Conservation (phyloP, 2,888 invertebrate species). For the Oscheius sp. region DNA sequence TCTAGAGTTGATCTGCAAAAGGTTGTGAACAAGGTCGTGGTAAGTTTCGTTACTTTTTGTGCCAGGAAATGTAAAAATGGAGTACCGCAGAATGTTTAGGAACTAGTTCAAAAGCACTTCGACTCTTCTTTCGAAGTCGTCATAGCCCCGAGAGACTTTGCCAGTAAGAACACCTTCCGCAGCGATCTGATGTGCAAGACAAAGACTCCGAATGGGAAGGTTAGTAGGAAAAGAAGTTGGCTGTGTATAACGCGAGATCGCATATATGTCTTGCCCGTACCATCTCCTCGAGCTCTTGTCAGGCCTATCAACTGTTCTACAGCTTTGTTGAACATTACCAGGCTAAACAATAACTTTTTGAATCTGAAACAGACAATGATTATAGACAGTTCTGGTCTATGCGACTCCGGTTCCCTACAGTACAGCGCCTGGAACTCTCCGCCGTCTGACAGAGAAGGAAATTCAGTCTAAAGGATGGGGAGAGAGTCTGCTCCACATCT, state of each 20-base stretch:
- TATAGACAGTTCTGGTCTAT: conserved; percentile 25
- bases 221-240: background rate
- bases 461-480: conserved; percentile 18
- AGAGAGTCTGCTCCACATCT: conserved; percentile 16
- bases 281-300: too few species aligned
- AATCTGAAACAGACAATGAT: background rate
- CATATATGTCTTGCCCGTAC: too few species aligned
- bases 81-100: background rate
- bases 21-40: conserved; percentile 22
- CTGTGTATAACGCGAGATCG: too few species aligned
- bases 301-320: too few species aligned
- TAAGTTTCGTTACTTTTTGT: background rate
- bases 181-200: conserved; percentile 35
- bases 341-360: too few species aligned
- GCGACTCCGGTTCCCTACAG: conserved; percentile 27
- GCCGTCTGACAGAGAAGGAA: conserved; percentile 20
- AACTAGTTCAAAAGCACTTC: conserved; percentile 23
- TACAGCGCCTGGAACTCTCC: conserved; percentile 1
- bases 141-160: conserved; percentile 16
- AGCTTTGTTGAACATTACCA: too few species aligned
- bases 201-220: conserved; percentile 30
- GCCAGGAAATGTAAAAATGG: too few species aligned
- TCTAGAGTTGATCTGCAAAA: conserved; percentile 24
- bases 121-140: conserved; percentile 29
- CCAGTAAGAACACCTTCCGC: conserved; percentile 19